phyloP scores from a whole-genome alignment of 1,140 invertebrate genomes.

The Leptopilina clavipes region DNA sequence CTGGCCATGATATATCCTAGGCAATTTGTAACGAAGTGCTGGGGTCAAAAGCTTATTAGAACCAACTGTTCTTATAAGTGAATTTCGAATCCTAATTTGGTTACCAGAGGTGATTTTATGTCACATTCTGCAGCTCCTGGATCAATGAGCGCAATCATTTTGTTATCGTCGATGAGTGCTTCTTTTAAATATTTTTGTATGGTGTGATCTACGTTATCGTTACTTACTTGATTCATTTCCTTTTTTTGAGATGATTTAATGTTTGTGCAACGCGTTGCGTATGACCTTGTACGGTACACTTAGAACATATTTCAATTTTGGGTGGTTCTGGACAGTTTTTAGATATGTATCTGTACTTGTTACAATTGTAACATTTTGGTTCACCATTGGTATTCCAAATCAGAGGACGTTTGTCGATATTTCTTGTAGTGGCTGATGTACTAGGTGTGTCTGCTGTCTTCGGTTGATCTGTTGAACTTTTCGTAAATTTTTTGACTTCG shows the following conservation, averaged over 20 bases:
- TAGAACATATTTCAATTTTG: background rate
- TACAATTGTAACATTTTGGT: background rate
- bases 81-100: background rate
- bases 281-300: background rate
- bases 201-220: no score
- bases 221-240: background rate
- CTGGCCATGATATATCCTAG: slow-evolving; percentile 19
- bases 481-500: background rate
- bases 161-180: no score
- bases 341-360: background rate
- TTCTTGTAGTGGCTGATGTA: background rate
- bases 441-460: background rate
- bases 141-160: no score
- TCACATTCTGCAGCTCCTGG: background rate
- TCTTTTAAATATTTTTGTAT: no score
- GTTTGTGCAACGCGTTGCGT: background rate
- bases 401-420: background rate
- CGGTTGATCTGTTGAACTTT: background rate
- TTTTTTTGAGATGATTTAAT: background rate
- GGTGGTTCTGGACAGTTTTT: background rate
- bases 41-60: slow-evolving; percentile 20
- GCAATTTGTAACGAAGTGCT: background rate
- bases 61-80: background rate
- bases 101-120: background rate
- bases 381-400: background rate